phyloP scores from a whole-genome alignment of 2,113 vertebrate genomes.

The Illadopsis cleaveri region DNA sequence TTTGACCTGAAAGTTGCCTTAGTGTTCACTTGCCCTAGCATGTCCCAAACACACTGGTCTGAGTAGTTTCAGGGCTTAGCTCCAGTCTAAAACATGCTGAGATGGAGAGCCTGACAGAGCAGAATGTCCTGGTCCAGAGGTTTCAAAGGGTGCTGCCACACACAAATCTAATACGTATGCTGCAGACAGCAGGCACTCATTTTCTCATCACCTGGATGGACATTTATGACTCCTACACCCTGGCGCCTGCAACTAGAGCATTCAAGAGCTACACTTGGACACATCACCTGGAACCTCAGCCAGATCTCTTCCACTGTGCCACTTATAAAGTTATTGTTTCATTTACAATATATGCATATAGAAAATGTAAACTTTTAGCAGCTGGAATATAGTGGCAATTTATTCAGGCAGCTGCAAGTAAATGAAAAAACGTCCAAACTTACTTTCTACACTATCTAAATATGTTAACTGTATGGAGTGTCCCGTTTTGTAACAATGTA shows the following conservation, averaged over 20 bases:
- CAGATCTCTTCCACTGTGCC: not conserved
- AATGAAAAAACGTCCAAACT: not conserved
- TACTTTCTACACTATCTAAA: not conserved
- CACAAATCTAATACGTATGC: fast-evolving
- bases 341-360: not conserved
- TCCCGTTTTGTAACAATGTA: not conserved
- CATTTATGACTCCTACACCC: not conserved
- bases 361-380: not conserved
- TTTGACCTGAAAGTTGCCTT: constrained; percentile 7
- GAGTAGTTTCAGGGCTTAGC: not conserved
- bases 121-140: not conserved
- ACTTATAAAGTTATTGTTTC: not conserved
- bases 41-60: not conserved
- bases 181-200: not conserved
- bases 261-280: not conserved
- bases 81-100: not conserved
- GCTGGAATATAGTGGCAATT: not conserved
- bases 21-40: not conserved
- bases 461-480: not conserved
- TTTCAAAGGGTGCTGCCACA: not conserved
- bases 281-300: not conserved
- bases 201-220: not conserved
- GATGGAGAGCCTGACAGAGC: not conserved
- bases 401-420: not conserved
- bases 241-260: not conserved